Evolutionary conservation across 2,113 vertebrate species (phyloP).

Genomic region (Lepidothrix coronata): DNA sequence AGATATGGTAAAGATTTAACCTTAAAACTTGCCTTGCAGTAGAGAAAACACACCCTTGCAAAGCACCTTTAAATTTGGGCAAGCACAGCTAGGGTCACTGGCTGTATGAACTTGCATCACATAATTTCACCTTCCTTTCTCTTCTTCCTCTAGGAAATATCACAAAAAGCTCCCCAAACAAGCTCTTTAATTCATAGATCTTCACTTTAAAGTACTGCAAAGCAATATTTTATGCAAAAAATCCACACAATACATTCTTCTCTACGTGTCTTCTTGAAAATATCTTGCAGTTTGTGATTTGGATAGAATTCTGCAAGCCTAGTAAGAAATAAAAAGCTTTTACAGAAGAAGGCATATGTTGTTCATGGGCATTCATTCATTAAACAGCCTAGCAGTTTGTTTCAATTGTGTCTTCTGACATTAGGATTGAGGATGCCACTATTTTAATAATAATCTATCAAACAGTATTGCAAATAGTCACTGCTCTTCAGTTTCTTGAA

Average conservation of each 20-base stretch:
- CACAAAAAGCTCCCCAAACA: not conserved
- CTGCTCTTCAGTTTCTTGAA: not conserved
- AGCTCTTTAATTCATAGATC: not conserved
- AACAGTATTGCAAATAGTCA: not conserved
- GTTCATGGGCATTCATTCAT: not conserved
- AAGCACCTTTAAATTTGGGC: not conserved
- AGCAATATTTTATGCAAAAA: not conserved
- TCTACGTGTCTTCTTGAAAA: not conserved
- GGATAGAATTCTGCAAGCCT: not conserved
- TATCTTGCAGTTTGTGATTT: not conserved
- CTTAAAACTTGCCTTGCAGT: not conserved
- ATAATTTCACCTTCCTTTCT: not conserved
- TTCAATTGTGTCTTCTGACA: not conserved
- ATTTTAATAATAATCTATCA: not conserved
- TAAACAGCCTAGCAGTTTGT: not conserved
- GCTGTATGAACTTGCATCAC: not conserved
- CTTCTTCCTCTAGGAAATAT: not conserved
- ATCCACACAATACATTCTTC: not conserved
- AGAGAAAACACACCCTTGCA: not conserved
- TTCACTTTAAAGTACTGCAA: not conserved
- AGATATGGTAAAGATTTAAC: not conserved
- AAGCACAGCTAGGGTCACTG: not conserved
- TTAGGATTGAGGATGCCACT: not conserved
- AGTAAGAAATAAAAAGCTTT: not conserved
- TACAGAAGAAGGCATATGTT: not conserved